Conservation (phyloP, 2,797 vertebrate species). For the Hybognathus amarus region DNA sequence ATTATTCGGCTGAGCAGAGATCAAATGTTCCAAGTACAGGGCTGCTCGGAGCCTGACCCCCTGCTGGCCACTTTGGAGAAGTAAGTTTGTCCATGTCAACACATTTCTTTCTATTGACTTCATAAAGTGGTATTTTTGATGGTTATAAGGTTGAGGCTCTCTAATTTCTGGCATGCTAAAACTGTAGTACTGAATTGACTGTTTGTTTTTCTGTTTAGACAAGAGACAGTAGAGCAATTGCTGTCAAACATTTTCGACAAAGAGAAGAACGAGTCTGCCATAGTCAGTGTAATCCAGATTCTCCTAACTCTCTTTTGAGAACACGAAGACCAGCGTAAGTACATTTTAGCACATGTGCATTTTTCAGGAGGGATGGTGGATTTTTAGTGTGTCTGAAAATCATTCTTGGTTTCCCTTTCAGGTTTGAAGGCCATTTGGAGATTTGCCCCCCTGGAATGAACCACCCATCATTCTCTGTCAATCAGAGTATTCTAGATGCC, state of each 20-base stretch:
- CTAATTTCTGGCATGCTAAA: slow-evolving; percentile 4
- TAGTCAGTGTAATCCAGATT: slow-evolving; percentile 98
- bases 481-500: slow-evolving; percentile 94
- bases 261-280: slow-evolving; percentile 96
- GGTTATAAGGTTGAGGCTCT: slow-evolving; percentile 10
- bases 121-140: slow-evolving; percentile 16
- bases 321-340: slow-evolving; percentile 96
- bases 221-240: slow-evolving; percentile 96
- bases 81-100: slow-evolving; percentile 71
- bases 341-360: not conserved
- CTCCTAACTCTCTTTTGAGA: slow-evolving; percentile 94
- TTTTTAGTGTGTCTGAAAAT: slow-evolving; percentile 25
- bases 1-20: slow-evolving; percentile 99
- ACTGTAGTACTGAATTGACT: not conserved
- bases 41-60: slow-evolving; percentile 93
- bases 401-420: slow-evolving; percentile 59
- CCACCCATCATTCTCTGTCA: slow-evolving; percentile 91
- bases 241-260: slow-evolving; percentile 95
- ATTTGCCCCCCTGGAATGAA: slow-evolving; percentile 92
- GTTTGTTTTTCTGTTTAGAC: slow-evolving; percentile 71
- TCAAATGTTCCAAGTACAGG: slow-evolving; percentile 98
- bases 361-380: rapidly evolving
- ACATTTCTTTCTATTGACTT: not conserved
- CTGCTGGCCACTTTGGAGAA: slow-evolving; percentile 96
- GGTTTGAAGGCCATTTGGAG: slow-evolving; percentile 97